phyloP scores from a whole-genome alignment of 1,140 invertebrate species.

The Oedothorax gibbosus region DNA sequence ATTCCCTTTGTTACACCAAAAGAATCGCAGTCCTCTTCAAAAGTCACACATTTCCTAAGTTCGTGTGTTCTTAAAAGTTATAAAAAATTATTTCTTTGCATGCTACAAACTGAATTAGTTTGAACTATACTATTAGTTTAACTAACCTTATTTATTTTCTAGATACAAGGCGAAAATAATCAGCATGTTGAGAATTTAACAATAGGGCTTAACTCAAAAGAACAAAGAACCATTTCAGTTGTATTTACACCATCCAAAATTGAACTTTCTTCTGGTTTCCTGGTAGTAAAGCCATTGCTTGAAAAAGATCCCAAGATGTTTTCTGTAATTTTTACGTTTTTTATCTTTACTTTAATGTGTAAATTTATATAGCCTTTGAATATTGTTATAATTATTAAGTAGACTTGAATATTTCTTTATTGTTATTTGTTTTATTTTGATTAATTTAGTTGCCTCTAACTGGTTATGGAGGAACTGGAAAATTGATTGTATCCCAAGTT shows the following conservation, averaged over 20 bases:
- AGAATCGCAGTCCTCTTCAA: not conserved
- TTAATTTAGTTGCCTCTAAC: not conserved
- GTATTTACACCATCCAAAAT: not conserved
- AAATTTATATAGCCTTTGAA: not conserved
- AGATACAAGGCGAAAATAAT: constrained; percentile 9
- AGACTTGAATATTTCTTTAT: not conserved
- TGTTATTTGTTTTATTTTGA: not conserved
- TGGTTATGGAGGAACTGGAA: constrained; percentile 40
- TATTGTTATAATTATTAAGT: not conserved
- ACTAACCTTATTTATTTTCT: not conserved
- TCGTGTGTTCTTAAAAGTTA: not conserved
- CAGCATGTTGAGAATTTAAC: not conserved
- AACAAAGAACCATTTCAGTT: constrained; percentile 10
- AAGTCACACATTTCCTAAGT: not conserved
- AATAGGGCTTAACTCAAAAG: constrained; percentile 2
- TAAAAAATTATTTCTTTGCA: not conserved
- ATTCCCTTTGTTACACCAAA: too few species aligned
- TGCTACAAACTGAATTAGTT: not conserved
- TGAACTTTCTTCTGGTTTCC: constrained; percentile 6
- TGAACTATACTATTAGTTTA: not conserved
- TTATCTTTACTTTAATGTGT: not conserved
- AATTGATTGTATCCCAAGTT: constrained; percentile 19
- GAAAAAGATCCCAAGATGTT: not conserved
- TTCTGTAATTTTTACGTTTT: constrained; percentile 21
- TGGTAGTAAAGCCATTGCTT: constrained; percentile 8